Base-by-base conservation (phyloP, 2,888 invertebrate genomes). In the Lepidocyrtoides sp. region DNA sequence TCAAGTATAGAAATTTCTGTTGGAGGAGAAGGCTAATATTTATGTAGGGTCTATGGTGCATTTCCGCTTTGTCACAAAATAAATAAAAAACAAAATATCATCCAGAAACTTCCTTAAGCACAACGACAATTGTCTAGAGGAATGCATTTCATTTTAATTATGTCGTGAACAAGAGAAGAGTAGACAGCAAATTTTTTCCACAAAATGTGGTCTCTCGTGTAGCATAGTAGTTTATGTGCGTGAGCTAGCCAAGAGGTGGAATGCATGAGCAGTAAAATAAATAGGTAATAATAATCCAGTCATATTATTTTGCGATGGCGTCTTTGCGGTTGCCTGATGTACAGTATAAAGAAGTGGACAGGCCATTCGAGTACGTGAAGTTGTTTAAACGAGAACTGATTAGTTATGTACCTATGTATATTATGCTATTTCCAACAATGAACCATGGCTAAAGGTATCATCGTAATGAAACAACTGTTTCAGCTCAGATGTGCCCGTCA, bases 21-120 rank as follows among this genome's bases (percentile, higher is more conserved):
- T 10, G 41, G n/a, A n/a, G n/a, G n/a, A n/a, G n/a, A n/a, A n/a
- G n/a, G n/a, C n/a, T n/a, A n/a, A n/a, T n/a, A n/a, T n/a, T n/a
- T n/a, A n/a, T n/a, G n/a, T 12, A 48, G 14, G 7, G 20, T 20
- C 20, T 57, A 17, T 32, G 36, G 32, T 81, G 81, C 81, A 81
- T 57, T 81, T 81, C 81, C 81, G 81, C 36, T 81, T 54, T 57
- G n/a, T 2, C 26, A 1, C 63, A 69, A 32, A 69, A 69, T 12
- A 44, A 66, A 2, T 14, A 10, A 29, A 14, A 32, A 14, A 2
- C 12, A 2, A 48, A n/a, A n/a, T n/a, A n/a, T n/a, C n/a, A n/a
- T 66, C 4, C 14, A 26, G 0, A 5, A 77, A 51, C 8, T 51
- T 77, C 77, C 77, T 77, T 77, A 10, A 26, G 10, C 32, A 1